Evolutionary conservation across 2,797 vertebrate species (phyloP).

Genomic region (Platyrinchus mystaceus): DNA sequence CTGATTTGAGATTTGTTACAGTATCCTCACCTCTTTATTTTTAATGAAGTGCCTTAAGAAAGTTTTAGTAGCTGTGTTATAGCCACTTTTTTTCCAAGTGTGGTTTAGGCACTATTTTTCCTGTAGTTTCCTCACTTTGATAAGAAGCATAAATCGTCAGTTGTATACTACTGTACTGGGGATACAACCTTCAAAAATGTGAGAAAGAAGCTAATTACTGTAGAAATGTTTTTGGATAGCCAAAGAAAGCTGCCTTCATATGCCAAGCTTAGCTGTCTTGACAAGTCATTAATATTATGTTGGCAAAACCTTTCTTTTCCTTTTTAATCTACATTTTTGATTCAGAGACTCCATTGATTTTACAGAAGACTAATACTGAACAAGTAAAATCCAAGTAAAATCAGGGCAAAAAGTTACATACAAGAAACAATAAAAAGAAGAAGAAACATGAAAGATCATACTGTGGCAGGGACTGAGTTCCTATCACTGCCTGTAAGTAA

Average conservation of each 20-base stretch:
- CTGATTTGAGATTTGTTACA: background rate
- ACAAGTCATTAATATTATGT: constrained; percentile 23
- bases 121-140: background rate
- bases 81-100: background rate
- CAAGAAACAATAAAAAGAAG: background rate
- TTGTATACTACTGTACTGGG: background rate
- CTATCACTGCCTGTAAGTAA: background rate
- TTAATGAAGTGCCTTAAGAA: constrained; percentile 18
- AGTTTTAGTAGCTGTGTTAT: background rate
- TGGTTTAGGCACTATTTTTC: constrained; percentile 3
- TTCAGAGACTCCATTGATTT: background rate
- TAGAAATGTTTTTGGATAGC: constrained; percentile 24
- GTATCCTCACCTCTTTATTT: background rate
- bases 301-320: background rate
- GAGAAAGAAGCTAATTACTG: constrained; percentile 16
- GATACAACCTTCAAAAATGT: constrained; percentile 8
- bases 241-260: background rate
- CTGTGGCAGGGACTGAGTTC: background rate
- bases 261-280: background rate
- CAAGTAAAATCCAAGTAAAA: background rate
- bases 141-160: background rate
- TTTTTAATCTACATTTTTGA: background rate
- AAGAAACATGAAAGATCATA: background rate
- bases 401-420: background rate
- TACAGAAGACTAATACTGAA: background rate